Evolutionary conservation across 2,797 vertebrate species (phyloP).

Genomic region (Neosilurus hyrtlii): DNA sequence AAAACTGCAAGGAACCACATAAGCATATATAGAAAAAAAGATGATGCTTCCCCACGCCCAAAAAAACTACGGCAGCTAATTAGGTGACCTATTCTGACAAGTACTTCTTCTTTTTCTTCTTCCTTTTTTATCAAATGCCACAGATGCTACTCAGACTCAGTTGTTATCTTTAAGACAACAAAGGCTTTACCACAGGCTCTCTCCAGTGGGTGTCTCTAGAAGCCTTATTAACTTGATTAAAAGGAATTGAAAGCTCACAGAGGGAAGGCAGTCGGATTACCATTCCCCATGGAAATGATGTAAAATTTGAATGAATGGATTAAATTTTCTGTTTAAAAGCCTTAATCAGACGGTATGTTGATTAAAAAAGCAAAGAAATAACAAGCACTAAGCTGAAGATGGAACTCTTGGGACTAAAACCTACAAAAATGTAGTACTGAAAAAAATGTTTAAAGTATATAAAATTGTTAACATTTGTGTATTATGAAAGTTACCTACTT

Average conservation of each 20-base stretch:
- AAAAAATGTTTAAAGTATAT: background rate
- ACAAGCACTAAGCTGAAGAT: background rate
- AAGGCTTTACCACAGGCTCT: constrained; percentile 45
- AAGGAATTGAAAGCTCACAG: constrained; percentile 56
- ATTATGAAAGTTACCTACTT: background rate
- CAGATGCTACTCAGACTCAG: constrained; percentile 49
- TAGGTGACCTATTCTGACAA: background rate
- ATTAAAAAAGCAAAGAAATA: background rate
- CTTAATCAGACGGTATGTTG: background rate
- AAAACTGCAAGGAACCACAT: background rate
- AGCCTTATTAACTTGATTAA: constrained; percentile 59
- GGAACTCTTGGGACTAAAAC: background rate
- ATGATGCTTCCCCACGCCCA: too few relatives aligned
- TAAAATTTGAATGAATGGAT: background rate
- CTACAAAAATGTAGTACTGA: background rate
- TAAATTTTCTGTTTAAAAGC: constrained; percentile 2
- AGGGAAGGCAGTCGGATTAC: constrained; percentile 22
- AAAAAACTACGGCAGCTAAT: background rate
- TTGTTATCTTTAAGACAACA: constrained; percentile 49
- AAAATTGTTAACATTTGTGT: background rate
- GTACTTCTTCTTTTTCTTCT: constrained; percentile 11
- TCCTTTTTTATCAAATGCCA: constrained; percentile 46
- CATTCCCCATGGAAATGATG: background rate
- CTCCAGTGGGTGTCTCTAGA: constrained; percentile 47
- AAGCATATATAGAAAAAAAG: background rate